phyloP scores from a whole-genome alignment of 2,888 invertebrate genomes.

The Phengaris alcon region DNA sequence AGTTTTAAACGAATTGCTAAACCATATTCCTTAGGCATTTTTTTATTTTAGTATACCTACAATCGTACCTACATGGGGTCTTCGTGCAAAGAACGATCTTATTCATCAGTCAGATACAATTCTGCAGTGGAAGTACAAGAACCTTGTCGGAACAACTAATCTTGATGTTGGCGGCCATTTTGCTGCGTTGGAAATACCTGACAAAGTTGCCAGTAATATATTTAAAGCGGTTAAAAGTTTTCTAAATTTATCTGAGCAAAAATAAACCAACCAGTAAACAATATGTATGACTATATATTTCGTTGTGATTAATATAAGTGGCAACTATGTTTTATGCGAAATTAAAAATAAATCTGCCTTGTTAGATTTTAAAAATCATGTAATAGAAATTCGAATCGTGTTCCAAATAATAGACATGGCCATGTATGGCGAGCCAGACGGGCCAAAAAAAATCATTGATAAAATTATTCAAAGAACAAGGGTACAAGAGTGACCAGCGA shows the following conservation, averaged over 20 bases:
- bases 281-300: not conserved
- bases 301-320: no score
- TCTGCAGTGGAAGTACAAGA: constrained; percentile 80
- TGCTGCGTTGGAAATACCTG: constrained; percentile 88
- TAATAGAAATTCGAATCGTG: no score
- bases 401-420: no score
- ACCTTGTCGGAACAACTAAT: constrained; percentile 83
- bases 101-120: constrained; percentile 80
- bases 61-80: constrained; percentile 84
- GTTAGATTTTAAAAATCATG: no score
- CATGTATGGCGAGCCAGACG: no score
- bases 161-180: constrained; percentile 89
- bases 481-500: no score
- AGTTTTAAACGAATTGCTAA: no score
- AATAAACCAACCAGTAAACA: constrained; percentile 22
- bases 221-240: constrained; percentile 59
- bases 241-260: constrained; percentile 34
- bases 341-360: no score
- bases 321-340: no score
- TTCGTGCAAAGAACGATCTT: constrained; percentile 84
- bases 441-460: no score
- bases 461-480: no score
- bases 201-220: constrained; percentile 84
- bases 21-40: not conserved
- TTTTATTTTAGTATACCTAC: constrained; percentile 81